Conservation (phyloP, 2,888 invertebrate genomes). For the Leptinotarsa juncta region DNA sequence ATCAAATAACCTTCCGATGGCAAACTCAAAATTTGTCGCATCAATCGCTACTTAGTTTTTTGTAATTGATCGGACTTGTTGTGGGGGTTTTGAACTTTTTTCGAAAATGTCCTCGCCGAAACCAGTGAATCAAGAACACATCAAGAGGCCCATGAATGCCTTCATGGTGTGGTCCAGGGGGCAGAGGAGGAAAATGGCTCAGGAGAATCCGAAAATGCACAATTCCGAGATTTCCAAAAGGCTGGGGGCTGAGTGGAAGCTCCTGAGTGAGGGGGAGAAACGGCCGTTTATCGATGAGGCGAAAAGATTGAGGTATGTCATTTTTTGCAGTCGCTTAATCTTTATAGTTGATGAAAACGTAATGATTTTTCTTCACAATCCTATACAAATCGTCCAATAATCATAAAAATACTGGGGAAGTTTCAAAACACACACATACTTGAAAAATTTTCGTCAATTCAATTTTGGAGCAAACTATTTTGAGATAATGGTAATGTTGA, state of each 20-base stretch:
- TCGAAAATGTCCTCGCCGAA: slow-evolving; percentile 56
- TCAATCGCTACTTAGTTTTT: background rate
- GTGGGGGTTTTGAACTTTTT: background rate
- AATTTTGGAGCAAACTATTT: too few relatives aligned
- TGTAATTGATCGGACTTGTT: too few relatives aligned
- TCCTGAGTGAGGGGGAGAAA: slow-evolving; percentile 86
- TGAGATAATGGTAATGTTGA: too few relatives aligned
- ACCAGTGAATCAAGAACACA: slow-evolving; percentile 69
- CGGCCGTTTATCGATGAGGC: slow-evolving; percentile 92
- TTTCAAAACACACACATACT: too few relatives aligned
- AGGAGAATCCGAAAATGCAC: slow-evolving; percentile 95
- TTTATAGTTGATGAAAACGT: background rate
- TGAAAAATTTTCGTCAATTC: too few relatives aligned
- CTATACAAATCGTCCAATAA: too few relatives aligned
- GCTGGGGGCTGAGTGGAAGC: slow-evolving; percentile 89
- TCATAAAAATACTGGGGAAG: too few relatives aligned
- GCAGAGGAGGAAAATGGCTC: slow-evolving; percentile 90
- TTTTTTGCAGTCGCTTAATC: background rate
- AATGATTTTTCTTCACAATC: too few relatives aligned
- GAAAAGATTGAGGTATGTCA: slow-evolving; percentile 81
- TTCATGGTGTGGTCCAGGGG: slow-evolving; percentile 93
- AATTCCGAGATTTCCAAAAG: slow-evolving; percentile 91
- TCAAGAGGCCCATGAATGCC: slow-evolving; percentile 85
- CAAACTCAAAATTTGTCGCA: background rate
- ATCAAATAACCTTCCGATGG: background rate